A percentile compares a stretch with the other conserved stretches of the same genome.
Evolutionary conservation across 1,140 invertebrate genomes (phyloP).

Genomic region (Platorchestia sp.): DNA sequence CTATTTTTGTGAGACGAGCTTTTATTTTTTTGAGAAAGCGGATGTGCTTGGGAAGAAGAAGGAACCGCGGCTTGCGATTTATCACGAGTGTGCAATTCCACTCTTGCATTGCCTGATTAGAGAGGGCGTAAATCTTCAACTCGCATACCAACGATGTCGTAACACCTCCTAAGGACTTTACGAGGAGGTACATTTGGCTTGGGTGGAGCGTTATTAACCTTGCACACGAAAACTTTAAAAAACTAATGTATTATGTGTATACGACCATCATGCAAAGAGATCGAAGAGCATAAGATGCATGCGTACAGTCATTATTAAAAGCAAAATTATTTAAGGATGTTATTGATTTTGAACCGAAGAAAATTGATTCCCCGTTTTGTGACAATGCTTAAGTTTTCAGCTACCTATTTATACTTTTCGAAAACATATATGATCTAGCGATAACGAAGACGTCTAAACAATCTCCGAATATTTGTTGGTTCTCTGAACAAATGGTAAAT

Average conservation of each 20-base stretch:
- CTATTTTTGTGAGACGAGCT: not conserved
- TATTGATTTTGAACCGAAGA: not conserved
- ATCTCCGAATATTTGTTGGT: not conserved
- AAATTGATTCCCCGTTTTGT: not conserved
- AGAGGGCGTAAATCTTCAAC: constrained; percentile 32
- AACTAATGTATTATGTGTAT: not conserved
- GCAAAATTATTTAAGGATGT: not conserved
- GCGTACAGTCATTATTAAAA: not conserved
- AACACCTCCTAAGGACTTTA: constrained; percentile 1
- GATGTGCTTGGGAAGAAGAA: constrained; percentile 35
- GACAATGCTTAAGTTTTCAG: not conserved
- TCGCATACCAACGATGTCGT: constrained; percentile 42
- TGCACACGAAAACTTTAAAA: not conserved
- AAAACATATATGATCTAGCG: not conserved
- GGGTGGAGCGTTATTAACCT: not conserved
- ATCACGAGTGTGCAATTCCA: constrained; percentile 51
- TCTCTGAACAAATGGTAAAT: not conserved
- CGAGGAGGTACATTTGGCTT: constrained; percentile 19
- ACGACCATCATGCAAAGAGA: not conserved
- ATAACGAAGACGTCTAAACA: not conserved
- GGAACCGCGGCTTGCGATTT: not conserved
- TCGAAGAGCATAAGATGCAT: not conserved
- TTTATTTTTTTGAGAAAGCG: constrained; percentile 25
- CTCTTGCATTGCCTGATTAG: constrained; percentile 53
- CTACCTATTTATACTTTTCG: not conserved